Conservation (phyloP, 2,888 invertebrate genomes). For the Hypomecis atomaria region DNA sequence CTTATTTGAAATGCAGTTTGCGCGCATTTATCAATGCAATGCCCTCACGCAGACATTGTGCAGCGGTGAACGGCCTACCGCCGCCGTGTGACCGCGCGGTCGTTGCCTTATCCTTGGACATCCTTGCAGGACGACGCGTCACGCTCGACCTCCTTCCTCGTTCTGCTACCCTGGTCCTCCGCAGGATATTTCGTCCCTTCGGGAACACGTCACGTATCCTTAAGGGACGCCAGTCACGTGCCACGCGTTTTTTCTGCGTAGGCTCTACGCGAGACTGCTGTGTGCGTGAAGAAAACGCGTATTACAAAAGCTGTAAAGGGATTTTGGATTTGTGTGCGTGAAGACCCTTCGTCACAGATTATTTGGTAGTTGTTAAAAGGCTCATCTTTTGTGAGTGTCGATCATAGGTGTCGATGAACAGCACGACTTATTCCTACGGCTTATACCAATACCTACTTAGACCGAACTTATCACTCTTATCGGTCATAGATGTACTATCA, state of each 20-base stretch:
- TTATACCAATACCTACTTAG: too few species aligned
- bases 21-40: conserved; percentile 43
- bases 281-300: conserved; percentile 39
- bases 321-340: conserved; percentile 38
- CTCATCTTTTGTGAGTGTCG: too few species aligned
- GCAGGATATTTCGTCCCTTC: conserved; percentile 86
- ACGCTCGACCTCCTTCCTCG: conserved; percentile 60
- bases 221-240: conserved; percentile 59
- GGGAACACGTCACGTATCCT: conserved; percentile 74
- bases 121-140: conserved; percentile 80
- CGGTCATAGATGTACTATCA: too few species aligned
- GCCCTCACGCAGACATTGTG: conserved; percentile 38
- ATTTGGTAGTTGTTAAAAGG: neutral
- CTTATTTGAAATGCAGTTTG: conserved; percentile 25
- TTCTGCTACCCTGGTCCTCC: conserved; percentile 77
- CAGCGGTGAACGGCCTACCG: conserved; percentile 61
- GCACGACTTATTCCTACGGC: too few species aligned
- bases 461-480: too few species aligned
- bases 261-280: conserved; percentile 10
- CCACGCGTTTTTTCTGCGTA: conserved; percentile 34
- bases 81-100: conserved; percentile 58
- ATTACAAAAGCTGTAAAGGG: conserved; percentile 27
- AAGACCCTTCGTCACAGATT: conserved; percentile 24
- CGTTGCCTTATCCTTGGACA: conserved; percentile 80
- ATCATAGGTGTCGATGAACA: too few species aligned